Evolutionary conservation across 2,113 vertebrate species (phyloP).

Genomic region (Lamprotornis superbus): DNA sequence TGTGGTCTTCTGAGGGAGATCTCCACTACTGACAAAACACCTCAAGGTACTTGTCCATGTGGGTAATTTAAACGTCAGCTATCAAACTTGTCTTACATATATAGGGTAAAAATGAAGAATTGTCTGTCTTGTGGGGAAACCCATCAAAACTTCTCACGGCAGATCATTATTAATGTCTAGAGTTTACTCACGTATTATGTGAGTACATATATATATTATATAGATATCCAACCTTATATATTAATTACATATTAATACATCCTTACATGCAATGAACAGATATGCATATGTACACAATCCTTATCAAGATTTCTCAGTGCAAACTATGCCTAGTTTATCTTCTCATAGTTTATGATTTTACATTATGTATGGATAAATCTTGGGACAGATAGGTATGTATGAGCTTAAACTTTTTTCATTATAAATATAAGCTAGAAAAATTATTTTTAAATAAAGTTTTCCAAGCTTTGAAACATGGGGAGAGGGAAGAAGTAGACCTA

Average conservation of each 20-base stretch:
- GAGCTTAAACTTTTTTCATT: background rate
- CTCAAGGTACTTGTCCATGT: background rate
- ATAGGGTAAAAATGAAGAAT: background rate
- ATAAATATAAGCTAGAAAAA: background rate
- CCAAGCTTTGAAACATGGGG: background rate
- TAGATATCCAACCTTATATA: background rate
- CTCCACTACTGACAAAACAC: background rate
- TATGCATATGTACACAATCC: background rate
- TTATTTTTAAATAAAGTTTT: background rate
- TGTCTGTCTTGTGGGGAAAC: background rate
- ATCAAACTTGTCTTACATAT: background rate
- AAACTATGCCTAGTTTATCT: background rate
- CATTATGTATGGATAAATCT: background rate
- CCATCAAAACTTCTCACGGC: background rate
- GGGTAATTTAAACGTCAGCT: constrained; percentile 6
- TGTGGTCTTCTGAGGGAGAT: background rate
- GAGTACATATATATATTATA: background rate
- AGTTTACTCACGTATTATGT: background rate
- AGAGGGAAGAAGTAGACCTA: background rate
- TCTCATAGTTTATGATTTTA: background rate
- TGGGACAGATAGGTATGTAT: background rate
- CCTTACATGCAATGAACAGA: background rate
- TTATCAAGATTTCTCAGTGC: background rate
- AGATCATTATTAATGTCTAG: background rate
- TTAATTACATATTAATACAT: background rate